Base-by-base conservation (phyloP, 2,113 vertebrate species). In the Damaliscus lunatus region DNA sequence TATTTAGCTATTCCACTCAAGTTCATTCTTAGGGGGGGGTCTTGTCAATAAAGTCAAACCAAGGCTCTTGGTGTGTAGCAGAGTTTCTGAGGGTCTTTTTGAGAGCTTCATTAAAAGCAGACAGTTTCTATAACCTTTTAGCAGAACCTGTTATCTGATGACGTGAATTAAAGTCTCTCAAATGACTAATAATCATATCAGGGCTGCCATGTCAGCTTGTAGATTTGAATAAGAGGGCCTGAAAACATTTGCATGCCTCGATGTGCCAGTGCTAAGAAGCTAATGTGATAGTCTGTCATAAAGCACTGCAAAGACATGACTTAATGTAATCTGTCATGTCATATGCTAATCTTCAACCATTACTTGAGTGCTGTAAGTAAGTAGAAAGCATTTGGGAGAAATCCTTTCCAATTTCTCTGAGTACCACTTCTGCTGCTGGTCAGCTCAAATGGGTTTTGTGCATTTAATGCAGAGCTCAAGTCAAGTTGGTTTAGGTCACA, bases 271-370 rank as follows among this genome's bases (percentile, higher is more conserved):
- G 99, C 99, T 99, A 99, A 99, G 99, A 99, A 99, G 99, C 99
- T 99, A 99, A 99, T 99, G 99, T 99, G 99, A 99, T 99, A 99
- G 99, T 97, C 99, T 99, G 99, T 99, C 99, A 99, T 99, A 99
- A 99, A 99, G 99, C 99, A 99, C 98, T 97, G 98, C 98, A 98
- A 99, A 99, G 99, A 99, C 99, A 99, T 99, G 99, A 99, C 99
- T 99, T 99, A 99, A 99, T 99, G 99, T 99, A 99, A 99, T 99
- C 99, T 99, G 99, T 99, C 99, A 99, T 99, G 99, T 99, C 99
- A 99, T 99, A 99, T 99, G 99, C 99, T 99, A 99, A 99, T 99
- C 99, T 99, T 99, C 99, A 99, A 98, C 99, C 99, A 99, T 99
- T 99, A 99, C 99, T 99, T 99, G 99, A 99, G 99, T 99, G 99